Evolutionary conservation across 2,113 vertebrate species (phyloP), one percentile per base, ranked within the genome.

Genomic region (Nothoprocta pentlandii): DNA sequence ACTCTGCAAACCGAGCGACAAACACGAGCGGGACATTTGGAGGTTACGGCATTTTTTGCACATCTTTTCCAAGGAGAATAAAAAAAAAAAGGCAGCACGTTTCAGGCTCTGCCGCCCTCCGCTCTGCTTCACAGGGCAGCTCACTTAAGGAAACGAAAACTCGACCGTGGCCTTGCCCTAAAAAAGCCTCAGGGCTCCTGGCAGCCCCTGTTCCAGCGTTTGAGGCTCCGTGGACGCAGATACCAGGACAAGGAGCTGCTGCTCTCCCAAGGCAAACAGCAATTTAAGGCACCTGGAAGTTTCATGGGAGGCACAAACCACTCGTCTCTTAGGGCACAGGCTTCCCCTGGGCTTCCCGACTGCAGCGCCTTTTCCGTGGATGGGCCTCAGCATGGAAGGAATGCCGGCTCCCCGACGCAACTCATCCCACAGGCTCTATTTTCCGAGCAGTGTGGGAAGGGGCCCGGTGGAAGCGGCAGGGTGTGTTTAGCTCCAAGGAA

Each of bases 1-100:
- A 73, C 93, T 93, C 95, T 87, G 92, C 88, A 95, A 97, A 95
- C 92, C 92, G 87, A 94, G 92, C 95, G 90, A 96, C 92, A 95
- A 96, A 97, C 71, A 95, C 80, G 93, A 96, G 88, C 73, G 92
- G 93, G 88, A 95, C 90, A 63, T 95, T 95, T 96, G 90, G 94
- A 96, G 94, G 94, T 96, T 95, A 95, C 85, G 3, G 54, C 69
- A 90, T 92, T 94, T 92, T 39, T 68, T 66, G 58, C 84, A 90
- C 53, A 7, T 95, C 64, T 87, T 92, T 92, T 89, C 73, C 62
- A 61, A 58, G 34, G 88, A 58, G 76, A 89, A 92, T 71, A 58
- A 76, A 10, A 30, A 46, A 46, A 46, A 46, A 49, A 49, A 49
- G 69, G 32, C 61, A 69, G 73, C 67, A 49, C 34, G 14, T 58